Conservation (phyloP, 1,140 invertebrate species). For the Alviniconcha marisindica region DNA sequence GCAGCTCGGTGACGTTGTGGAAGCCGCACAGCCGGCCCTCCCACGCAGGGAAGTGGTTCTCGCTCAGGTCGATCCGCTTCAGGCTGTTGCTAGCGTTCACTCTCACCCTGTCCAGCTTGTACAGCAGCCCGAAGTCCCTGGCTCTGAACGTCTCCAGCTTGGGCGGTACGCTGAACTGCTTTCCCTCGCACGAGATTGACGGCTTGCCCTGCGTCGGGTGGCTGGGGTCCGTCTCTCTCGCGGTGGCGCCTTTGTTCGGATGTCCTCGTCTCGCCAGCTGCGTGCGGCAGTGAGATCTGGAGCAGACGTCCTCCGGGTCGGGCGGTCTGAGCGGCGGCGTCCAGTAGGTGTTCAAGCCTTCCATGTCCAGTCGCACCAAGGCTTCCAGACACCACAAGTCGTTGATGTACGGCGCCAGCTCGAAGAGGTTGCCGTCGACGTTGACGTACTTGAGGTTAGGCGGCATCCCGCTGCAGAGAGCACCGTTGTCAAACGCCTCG, state of each 20-base stretch:
- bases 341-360: slow-evolving; percentile 19
- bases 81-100: slow-evolving; percentile 23
- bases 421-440: slow-evolving; percentile 1
- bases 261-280: no score
- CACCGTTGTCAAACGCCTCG: not conserved
- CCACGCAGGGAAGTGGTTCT: slow-evolving; percentile 37
- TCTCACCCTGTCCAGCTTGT: slow-evolving; percentile 5
- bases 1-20: slow-evolving; percentile 19
- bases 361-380: not conserved
- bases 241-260: not conserved
- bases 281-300: not conserved
- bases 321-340: slow-evolving; percentile 21
- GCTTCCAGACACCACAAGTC: slow-evolving; percentile 15
- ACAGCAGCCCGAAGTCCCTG: slow-evolving; percentile 37
- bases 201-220: not conserved
- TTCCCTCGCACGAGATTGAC: not conserved
- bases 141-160: slow-evolving; percentile 20
- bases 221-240: not conserved
- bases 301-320: not conserved
- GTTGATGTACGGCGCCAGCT: slow-evolving; percentile 22
- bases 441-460: slow-evolving; percentile 15
- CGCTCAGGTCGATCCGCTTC: not conserved
- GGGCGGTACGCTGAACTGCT: slow-evolving; percentile 38
- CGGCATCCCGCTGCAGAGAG: slow-evolving; percentile 10
- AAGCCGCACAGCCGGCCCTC: slow-evolving; percentile 41